Conservation (phyloP, 64 coral and sea anemone species). For the Stylophora pistillata region DNA sequence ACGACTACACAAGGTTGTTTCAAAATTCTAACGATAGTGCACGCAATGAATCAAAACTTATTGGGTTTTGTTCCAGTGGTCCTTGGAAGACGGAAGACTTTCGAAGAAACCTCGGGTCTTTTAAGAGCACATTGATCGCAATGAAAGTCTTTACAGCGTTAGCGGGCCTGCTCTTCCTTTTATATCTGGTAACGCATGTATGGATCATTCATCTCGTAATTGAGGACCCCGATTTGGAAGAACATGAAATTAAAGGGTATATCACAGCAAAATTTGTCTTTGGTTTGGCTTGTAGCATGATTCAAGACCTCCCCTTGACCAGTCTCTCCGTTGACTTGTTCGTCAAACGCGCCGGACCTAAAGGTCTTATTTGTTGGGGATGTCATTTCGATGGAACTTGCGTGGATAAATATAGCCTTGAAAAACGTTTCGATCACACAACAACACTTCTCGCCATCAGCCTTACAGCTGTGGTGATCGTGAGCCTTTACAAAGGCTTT, state of each 20-base stretch:
- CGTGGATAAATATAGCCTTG: conserved; percentile 56
- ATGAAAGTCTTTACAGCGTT: conserved; percentile 60
- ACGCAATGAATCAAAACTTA: conserved; percentile 57
- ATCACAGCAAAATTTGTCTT: conserved; percentile 65
- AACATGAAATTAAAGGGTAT: conserved; percentile 62
- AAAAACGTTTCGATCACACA: conserved; percentile 45
- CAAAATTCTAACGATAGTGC: conserved; percentile 31
- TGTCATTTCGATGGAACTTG: conserved; percentile 68
- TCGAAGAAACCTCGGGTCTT: conserved; percentile 61
- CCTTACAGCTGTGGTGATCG: conserved; percentile 43
- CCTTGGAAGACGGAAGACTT: conserved; percentile 67
- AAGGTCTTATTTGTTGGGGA: conserved; percentile 73
- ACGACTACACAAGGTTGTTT: conserved; percentile 12
- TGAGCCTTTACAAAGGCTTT: conserved; percentile 74
- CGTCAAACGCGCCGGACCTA: conserved; percentile 48
- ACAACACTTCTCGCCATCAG: conserved; percentile 47
- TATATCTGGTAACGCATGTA: conserved; percentile 46
- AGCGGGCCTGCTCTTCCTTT: conserved; percentile 46
- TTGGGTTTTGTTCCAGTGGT: conserved; percentile 67
- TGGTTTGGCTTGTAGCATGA: conserved; percentile 78
- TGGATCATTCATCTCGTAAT: conserved; percentile 62
- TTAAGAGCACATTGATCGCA: conserved; percentile 40
- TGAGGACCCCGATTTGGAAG: conserved; percentile 43
- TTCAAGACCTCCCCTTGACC: conserved; percentile 79
- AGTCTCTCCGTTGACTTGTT: conserved; percentile 70